Conservation (phyloP, 92 coral and sea anemone genomes). For the Parazoanthus swiftii region DNA sequence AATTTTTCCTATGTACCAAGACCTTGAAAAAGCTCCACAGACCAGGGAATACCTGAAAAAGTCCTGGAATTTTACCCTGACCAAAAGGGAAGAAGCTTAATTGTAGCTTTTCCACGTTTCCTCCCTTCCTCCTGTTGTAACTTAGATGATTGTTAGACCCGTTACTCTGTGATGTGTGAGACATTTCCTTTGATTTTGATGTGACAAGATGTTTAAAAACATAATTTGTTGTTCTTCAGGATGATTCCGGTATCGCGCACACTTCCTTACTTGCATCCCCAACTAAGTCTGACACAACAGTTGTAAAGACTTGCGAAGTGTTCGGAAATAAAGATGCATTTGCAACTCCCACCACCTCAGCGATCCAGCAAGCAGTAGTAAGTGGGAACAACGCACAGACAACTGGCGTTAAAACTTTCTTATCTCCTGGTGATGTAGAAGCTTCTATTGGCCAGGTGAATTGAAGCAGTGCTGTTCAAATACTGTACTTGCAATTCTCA, state of each 20-base stretch:
- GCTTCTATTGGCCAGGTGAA: slow-evolving; percentile 59
- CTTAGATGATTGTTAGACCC: background rate
- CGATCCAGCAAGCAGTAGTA: slow-evolving; percentile 58
- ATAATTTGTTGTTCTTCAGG: slow-evolving; percentile 53
- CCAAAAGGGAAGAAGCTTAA: too few relatives aligned
- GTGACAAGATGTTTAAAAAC: background rate
- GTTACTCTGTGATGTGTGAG: background rate
- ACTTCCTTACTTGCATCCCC: slow-evolving; percentile 62
- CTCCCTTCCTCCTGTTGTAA: too few relatives aligned
- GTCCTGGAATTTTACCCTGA: too few relatives aligned
- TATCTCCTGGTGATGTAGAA: slow-evolving; percentile 67
- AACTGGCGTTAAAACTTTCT: slow-evolving; percentile 62
- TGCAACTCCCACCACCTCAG: slow-evolving; percentile 80
- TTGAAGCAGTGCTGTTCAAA: slow-evolving; percentile 46
- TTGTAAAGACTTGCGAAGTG: slow-evolving; percentile 86
- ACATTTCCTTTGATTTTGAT: too few relatives aligned
- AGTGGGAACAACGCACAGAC: slow-evolving; percentile 72
- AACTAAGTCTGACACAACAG: slow-evolving; percentile 64
- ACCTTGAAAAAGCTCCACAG: too few relatives aligned
- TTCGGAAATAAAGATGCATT: slow-evolving; percentile 81
- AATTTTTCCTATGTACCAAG: too few relatives aligned
- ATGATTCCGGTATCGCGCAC: slow-evolving; percentile 79
- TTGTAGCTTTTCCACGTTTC: too few relatives aligned
- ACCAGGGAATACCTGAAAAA: too few relatives aligned
- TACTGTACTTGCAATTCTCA: slow-evolving; percentile 32